Percentiles rank a stretch among this genome's conserved stretches.
phyloP scores from a whole-genome alignment of 1,140 invertebrate species.

The Aleiodes sp. region DNA sequence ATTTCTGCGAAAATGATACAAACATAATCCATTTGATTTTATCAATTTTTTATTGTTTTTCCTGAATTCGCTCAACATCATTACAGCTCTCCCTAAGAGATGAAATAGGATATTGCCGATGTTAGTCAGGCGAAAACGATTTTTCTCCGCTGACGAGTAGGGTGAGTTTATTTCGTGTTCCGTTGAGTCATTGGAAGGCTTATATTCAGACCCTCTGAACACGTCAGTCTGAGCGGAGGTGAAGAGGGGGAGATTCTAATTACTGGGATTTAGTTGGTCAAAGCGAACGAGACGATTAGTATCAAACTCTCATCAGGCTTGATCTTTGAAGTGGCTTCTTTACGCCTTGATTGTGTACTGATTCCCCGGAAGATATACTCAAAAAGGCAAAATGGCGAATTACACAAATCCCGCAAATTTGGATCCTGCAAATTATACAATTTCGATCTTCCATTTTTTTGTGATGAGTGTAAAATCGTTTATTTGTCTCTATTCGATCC shows the following conservation, averaged over 20 bases:
- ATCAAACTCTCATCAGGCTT: background rate
- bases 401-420: background rate
- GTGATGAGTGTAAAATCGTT: too few species aligned
- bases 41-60: too few species aligned
- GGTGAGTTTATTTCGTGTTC: constrained; percentile 1
- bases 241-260: constrained; percentile 3
- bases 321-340: background rate
- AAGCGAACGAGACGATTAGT: background rate
- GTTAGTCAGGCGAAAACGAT: background rate
- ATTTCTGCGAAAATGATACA: too few species aligned
- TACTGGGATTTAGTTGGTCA: background rate
- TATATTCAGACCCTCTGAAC: constrained; percentile 1
- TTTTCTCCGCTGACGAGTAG: background rate
- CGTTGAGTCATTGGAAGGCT: background rate
- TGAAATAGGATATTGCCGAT: background rate
- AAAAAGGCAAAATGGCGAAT: background rate
- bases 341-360: background rate
- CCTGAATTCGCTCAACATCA: too few species aligned
- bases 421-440: too few species aligned
- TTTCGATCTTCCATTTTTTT: too few species aligned
- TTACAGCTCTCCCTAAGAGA: too few species aligned
- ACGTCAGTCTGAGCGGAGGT: constrained; percentile 10
- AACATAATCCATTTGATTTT: too few species aligned
- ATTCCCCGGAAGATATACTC: background rate
- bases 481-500: too few species aligned